Percentiles rank a stretch among this genome's conserved stretches.
phyloP scores from a whole-genome alignment of 2,797 vertebrate genomes.

The Centroberyx gerrardi region DNA sequence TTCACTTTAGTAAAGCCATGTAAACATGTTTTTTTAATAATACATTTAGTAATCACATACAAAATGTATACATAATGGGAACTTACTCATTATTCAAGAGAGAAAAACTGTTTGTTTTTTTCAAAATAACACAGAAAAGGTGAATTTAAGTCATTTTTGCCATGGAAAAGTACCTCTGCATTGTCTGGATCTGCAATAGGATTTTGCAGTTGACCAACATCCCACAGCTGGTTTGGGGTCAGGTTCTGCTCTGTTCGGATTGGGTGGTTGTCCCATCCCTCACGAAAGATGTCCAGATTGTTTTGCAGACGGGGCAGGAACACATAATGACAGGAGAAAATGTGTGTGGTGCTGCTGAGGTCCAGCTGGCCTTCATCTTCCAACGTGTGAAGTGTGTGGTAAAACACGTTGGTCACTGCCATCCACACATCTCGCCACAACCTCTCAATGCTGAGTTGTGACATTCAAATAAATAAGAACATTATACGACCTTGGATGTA shows the following conservation, averaged over 20 bases:
- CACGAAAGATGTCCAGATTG: neutral
- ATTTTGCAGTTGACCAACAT: neutral
- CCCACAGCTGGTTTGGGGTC: slow-evolving; percentile 9
- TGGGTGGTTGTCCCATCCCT: slow-evolving; percentile 15
- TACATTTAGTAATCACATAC: too few relatives aligned
- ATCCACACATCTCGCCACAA: slow-evolving; percentile 7
- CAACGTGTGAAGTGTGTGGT: slow-evolving; percentile 6
- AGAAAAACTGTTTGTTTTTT: too few relatives aligned
- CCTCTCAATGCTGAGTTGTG: slow-evolving; percentile 14
- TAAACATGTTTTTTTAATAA: too few relatives aligned
- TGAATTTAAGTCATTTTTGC: too few relatives aligned
- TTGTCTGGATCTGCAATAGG: slow-evolving; percentile 1
- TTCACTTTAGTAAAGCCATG: too few relatives aligned
- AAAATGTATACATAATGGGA: too few relatives aligned
- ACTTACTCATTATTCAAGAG: too few relatives aligned
- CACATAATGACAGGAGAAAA: neutral
- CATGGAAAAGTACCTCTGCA: neutral
- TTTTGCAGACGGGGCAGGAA: slow-evolving; percentile 10
- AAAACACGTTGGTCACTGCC: slow-evolving; percentile 6
- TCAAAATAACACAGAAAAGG: too few relatives aligned
- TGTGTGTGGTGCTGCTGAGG: neutral
- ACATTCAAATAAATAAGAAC: neutral
- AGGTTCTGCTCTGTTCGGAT: slow-evolving; percentile 2
- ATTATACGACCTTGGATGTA: neutral
- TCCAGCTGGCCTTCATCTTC: slow-evolving; percentile 12